Evolutionary conservation across 2,797 vertebrate species (phyloP), one percentile per base, ranked within the genome.

Genomic region (Dendrocincla fuliginosa): DNA sequence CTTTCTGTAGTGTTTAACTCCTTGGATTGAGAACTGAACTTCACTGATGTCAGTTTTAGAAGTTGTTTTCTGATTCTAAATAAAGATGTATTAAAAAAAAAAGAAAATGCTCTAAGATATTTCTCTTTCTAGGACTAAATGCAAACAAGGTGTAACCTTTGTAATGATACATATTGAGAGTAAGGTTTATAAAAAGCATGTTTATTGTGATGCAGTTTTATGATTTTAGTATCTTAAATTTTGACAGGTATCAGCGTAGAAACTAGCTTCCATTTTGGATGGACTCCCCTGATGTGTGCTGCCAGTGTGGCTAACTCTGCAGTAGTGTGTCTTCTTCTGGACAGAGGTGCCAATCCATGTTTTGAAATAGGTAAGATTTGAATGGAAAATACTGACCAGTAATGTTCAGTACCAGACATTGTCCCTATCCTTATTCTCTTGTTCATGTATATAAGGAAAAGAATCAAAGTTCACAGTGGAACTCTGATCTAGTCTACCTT

Each of bases 271-370:
- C 96, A 94, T 16, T 99, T 98, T 97, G 99, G 98, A 8, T 99
- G 99, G 99, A 99, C 99, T 86, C 99, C 98, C 33, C 98, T 99
- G 84, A 99, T 99, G 99, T 99, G 97, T 95, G 99, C 99, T 14
- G 99, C 98, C 79, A 98, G 96, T 5, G 71, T 98, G 91, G 98
- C 98, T 16, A 97, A 99, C 75, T 97, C 97, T 22, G 97, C 98
- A 5, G 80, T 99, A 53, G 98, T 98, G 53, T 98, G 97, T 75
- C 94, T 99, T 60, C 98, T 99, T 69, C 94, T 99, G 97, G 97
- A 99, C 97, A 98, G 98, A 97, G 99, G 99, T n/a, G 99, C 99
- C 70, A 98, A 98, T 91, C 98, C 98, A 41, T 98, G 98, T 93
- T 99, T 98, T 98, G 98, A 98, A 96, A 99, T 98, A 97, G 99